A percentile compares a stretch with the other conserved stretches of the same genome.
Conservation (phyloP, 2,888 invertebrate genomes). For the Andricus curvator region DNA sequence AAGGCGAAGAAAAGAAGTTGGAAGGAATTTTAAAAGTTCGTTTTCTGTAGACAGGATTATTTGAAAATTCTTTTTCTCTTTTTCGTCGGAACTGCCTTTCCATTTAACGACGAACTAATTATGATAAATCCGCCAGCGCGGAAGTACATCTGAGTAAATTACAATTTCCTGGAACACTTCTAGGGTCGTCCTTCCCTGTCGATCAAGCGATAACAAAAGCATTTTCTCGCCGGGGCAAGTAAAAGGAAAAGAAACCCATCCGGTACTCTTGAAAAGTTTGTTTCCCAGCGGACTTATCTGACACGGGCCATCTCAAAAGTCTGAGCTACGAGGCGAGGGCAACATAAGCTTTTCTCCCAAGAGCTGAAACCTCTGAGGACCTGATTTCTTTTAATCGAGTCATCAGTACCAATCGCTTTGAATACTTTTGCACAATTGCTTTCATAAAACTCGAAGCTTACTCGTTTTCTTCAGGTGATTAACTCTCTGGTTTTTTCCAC, state of each 20-base stretch:
- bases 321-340: slow-evolving; percentile 56
- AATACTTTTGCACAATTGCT: slow-evolving; percentile 16
- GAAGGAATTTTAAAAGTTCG: neutral
- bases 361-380: slow-evolving; percentile 59
- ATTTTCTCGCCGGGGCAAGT: slow-evolving; percentile 45
- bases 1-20: neutral
- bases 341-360: slow-evolving; percentile 58
- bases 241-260: slow-evolving; percentile 48
- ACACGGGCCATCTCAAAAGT: slow-evolving; percentile 60
- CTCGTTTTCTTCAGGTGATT: slow-evolving; percentile 20
- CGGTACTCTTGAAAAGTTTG: slow-evolving; percentile 65
- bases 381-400: slow-evolving; percentile 58
- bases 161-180: slow-evolving; percentile 38
- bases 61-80: neutral
- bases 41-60: neutral
- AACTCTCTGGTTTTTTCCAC: slow-evolving; percentile 10
- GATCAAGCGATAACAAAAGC: slow-evolving; percentile 57
- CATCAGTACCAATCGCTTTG: slow-evolving; percentile 37
- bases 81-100: slow-evolving; percentile 10
- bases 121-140: slow-evolving; percentile 20
- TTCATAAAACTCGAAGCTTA: neutral
- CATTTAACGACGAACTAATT: slow-evolving; percentile 38
- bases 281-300: slow-evolving; percentile 66
- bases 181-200: slow-evolving; percentile 50
- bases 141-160: slow-evolving; percentile 35